phyloP scores from a whole-genome alignment of 2,888 invertebrate species.

The Phrixothrix hirtus region DNA sequence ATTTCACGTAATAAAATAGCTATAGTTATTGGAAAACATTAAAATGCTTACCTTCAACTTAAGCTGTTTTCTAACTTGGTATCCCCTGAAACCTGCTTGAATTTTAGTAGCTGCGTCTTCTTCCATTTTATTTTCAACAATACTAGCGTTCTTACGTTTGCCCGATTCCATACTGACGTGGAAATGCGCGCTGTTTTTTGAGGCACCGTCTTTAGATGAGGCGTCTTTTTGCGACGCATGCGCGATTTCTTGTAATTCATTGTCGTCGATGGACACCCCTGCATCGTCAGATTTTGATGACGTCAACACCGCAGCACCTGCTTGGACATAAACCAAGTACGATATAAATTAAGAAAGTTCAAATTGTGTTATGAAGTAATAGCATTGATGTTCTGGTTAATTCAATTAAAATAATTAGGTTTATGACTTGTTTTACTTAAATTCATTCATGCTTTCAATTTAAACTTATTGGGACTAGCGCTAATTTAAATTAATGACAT shows the following conservation, averaged over 20 bases:
- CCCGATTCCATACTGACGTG: slow-evolving; percentile 39
- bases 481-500: too few relatives aligned
- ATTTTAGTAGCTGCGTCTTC: slow-evolving; percentile 66
- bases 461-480: too few relatives aligned
- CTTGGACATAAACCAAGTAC: slow-evolving; percentile 38
- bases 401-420: too few relatives aligned
- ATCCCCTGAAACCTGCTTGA: slow-evolving; percentile 72
- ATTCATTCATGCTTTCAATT: too few relatives aligned
- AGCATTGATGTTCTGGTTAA: too few relatives aligned
- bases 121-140: slow-evolving; percentile 46
- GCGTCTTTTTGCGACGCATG: slow-evolving; percentile 47
- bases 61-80: slow-evolving; percentile 60
- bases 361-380: too few relatives aligned
- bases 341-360: slow-evolving; percentile 28
- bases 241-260: slow-evolving; percentile 34
- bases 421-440: too few relatives aligned
- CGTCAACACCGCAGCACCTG: slow-evolving; percentile 54
- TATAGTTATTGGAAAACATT: too few relatives aligned
- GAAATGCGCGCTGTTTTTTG: slow-evolving; percentile 25
- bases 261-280: slow-evolving; percentile 24
- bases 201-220: slow-evolving; percentile 45
- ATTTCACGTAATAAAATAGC: too few relatives aligned
- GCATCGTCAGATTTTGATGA: slow-evolving; percentile 33
- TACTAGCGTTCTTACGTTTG: slow-evolving; percentile 42
- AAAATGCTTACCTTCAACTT: slow-evolving; percentile 51